These are phyloP conservation scores for Monodelphis domestica DNA, from an alignment of 2,797 vertebrate genomes.

Conservation along the genomic window DNA sequence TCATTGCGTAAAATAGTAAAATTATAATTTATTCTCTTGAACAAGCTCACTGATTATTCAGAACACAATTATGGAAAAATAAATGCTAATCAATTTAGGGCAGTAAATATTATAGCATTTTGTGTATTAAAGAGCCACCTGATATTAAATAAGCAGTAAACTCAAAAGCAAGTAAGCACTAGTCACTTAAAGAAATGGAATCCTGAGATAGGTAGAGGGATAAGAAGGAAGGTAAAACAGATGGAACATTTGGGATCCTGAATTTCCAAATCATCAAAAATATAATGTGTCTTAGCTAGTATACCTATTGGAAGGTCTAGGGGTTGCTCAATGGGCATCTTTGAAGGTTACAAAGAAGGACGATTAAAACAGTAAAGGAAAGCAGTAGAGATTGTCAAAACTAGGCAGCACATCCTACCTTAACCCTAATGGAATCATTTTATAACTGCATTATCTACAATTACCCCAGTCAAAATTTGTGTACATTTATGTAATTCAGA, in stretches of 20 bases:
- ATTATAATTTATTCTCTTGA: conserved; percentile 57
- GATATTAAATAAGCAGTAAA: conserved; percentile 50
- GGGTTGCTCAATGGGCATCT: background rate
- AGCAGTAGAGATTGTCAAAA: background rate
- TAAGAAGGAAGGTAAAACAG: conserved; percentile 61
- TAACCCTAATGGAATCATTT: background rate
- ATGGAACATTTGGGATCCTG: conserved; percentile 43
- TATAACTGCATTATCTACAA: background rate
- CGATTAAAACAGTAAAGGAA: background rate
- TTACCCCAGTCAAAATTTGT: background rate
- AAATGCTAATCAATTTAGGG: conserved; percentile 58
- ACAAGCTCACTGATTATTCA: conserved; percentile 64
- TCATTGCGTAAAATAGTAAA: conserved; percentile 60
- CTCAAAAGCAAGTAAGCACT: conserved; percentile 61
- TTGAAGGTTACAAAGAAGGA: background rate
- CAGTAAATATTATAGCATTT: conserved; percentile 55
- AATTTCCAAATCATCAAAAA: background rate
- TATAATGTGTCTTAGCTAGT: conserved; percentile 61
- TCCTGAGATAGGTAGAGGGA: conserved; percentile 36
- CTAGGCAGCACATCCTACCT: background rate
- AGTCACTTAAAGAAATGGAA: conserved; percentile 70
- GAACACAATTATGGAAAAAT: conserved; percentile 61
- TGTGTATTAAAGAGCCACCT: conserved; percentile 42
- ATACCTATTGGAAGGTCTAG: conserved; percentile 64
- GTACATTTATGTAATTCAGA: background rate